A percentile compares a stretch with the other conserved stretches of the same genome.
phyloP scores from a whole-genome alignment of 2,888 invertebrate species.

The Antheraea yamamai region DNA sequence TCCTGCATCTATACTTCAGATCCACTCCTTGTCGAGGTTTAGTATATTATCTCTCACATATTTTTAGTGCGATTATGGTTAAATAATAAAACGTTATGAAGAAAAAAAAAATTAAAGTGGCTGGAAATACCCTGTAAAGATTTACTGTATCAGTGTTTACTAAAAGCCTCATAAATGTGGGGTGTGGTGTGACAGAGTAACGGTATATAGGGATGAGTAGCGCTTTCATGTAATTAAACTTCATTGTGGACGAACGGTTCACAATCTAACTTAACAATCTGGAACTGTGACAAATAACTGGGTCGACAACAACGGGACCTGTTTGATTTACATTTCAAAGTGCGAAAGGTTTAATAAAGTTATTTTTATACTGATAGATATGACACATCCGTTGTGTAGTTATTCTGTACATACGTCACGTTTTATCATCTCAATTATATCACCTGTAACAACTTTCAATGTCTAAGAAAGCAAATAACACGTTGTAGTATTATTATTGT shows the following conservation, averaged over 20 bases:
- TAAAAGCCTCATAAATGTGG: conserved; percentile 35
- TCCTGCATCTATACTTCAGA: no score
- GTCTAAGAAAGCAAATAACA: no score
- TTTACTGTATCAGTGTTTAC: conserved; percentile 36
- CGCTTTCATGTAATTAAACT: conserved; percentile 58
- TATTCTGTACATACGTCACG: neutral
- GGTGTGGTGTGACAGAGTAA: conserved; percentile 36
- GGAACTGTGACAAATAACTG: conserved; percentile 44
- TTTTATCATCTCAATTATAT: neutral
- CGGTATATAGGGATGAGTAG: conserved; percentile 34
- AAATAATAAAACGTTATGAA: neutral
- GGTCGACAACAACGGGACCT: conserved; percentile 13
- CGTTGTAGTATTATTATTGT: no score
- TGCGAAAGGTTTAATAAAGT: neutral
- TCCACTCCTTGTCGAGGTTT: no score
- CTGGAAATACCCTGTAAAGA: conserved; percentile 23
- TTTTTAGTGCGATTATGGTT: neutral
- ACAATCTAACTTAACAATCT: conserved; percentile 49
- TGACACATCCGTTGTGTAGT: neutral
- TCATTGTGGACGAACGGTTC: conserved; percentile 30
- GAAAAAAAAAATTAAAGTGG: neutral
- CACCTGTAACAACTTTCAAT: no score
- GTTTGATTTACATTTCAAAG: neutral
- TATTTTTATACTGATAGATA: neutral
- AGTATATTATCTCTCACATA: no score